phyloP scores from a whole-genome alignment of 2,797 vertebrate species.

The Emys orbicularis region DNA sequence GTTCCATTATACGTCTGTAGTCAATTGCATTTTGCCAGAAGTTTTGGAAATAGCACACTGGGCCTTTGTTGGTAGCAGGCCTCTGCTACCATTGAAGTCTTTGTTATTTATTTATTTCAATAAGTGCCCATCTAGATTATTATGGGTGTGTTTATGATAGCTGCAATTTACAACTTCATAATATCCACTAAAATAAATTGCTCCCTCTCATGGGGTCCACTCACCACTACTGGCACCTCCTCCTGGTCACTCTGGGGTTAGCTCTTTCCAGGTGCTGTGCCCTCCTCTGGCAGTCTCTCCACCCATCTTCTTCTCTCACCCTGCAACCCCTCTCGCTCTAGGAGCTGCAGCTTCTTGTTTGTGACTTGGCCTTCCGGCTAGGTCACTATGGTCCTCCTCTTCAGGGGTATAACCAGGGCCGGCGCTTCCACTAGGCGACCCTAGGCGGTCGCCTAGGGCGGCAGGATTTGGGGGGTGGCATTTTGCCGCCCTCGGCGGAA shows the following conservation, averaged over 20 bases:
- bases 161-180: neutral
- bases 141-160: fast-evolving
- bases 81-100: neutral
- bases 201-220: neutral
- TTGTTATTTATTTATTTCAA: neutral
- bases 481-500: too few species aligned
- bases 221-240: neutral
- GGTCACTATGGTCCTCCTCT: neutral
- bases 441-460: too few species aligned
- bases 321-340: neutral
- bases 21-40: neutral
- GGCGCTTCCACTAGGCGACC: too few species aligned
- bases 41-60: neutral
- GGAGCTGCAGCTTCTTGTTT: neutral
- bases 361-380: neutral
- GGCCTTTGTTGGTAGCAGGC: neutral
- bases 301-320: neutral
- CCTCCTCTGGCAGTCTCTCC: neutral
- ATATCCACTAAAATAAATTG: neutral
- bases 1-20: neutral
- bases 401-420: neutral
- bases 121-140: neutral
- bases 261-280: neutral
- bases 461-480: too few species aligned
- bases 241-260: neutral